These are phyloP conservation scores for Accipiter virgatus DNA, from an alignment of 2,113 vertebrate species.

Conservation along the genomic window DNA sequence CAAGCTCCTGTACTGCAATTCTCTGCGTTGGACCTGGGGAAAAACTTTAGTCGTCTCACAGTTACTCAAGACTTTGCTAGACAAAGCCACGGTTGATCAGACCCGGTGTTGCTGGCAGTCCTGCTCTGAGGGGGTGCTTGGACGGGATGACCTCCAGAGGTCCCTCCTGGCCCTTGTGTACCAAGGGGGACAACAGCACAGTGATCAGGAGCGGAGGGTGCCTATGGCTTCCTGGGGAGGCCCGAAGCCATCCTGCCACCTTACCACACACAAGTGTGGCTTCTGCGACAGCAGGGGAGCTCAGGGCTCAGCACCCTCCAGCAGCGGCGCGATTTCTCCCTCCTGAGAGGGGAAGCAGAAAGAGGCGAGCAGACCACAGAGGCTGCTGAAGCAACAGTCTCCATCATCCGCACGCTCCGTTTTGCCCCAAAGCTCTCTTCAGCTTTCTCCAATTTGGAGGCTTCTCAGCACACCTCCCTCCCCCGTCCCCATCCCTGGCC, in stretches of 20 bases:
- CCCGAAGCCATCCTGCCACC: not conserved
- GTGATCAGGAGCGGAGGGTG: not conserved
- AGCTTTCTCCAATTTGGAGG: not conserved
- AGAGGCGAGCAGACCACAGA: not conserved
- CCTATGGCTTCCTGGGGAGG: not conserved
- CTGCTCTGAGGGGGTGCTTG: not conserved
- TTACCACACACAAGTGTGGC: not conserved
- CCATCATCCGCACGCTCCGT: not conserved
- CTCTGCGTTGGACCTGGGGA: rapidly evolving
- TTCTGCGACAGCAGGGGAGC: not conserved
- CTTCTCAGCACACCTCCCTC: not conserved
- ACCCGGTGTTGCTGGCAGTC: not conserved
- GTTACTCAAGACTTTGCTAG: not conserved
- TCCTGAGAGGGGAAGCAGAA: not conserved
- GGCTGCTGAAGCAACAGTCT: not conserved
- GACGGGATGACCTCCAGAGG: not conserved
- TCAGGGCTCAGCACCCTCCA: not conserved
- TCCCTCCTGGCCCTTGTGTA: not conserved
- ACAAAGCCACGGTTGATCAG: not conserved
- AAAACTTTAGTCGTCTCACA: not conserved
- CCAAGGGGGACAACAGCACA: not conserved
- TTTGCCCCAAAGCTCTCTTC: not conserved
- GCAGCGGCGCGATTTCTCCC: not conserved
- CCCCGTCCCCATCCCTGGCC: not conserved
- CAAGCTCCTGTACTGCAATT: not conserved